Percentiles rank a stretch among this genome's conserved stretches.
phyloP scores from a whole-genome alignment of 1,140 invertebrate species.

The Rhopalosiphum maidis region DNA sequence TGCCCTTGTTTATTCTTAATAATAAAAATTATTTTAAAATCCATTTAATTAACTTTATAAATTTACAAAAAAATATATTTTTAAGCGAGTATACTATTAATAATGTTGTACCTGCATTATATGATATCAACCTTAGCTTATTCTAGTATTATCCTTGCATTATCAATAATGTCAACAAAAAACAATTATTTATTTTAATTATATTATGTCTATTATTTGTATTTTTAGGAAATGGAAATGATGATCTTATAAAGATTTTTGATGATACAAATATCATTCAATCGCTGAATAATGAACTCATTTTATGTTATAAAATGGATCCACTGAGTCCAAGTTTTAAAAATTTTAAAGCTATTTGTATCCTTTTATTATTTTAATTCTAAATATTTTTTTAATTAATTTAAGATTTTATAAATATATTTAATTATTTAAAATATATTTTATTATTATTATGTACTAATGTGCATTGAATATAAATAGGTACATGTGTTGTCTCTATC shows the following conservation, averaged over 20 bases:
- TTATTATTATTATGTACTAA: not conserved
- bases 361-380: slow-evolving; percentile 26
- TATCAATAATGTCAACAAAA: too few relatives aligned
- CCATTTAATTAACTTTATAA: not conserved
- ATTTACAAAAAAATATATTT: not conserved
- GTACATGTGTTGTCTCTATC: not conserved
- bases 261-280: slow-evolving; percentile 21
- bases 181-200: too few relatives aligned
- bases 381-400: not conserved
- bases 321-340: not conserved
- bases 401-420: not conserved
- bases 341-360: slow-evolving; percentile 39
- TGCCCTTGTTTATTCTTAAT: too few relatives aligned
- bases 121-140: too few relatives aligned
- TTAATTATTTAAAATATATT: not conserved
- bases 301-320: slow-evolving; percentile 43
- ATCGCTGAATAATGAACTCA: not conserved
- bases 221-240: slow-evolving; percentile 33
- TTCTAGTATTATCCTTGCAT: too few relatives aligned
- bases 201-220: not conserved
- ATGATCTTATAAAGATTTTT: slow-evolving; percentile 15
- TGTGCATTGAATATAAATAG: not conserved
- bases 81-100: too few relatives aligned
- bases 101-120: too few relatives aligned
- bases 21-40: not conserved